Base-by-base conservation (phyloP, 2,888 invertebrate species). In the Uropetala carovei region DNA sequence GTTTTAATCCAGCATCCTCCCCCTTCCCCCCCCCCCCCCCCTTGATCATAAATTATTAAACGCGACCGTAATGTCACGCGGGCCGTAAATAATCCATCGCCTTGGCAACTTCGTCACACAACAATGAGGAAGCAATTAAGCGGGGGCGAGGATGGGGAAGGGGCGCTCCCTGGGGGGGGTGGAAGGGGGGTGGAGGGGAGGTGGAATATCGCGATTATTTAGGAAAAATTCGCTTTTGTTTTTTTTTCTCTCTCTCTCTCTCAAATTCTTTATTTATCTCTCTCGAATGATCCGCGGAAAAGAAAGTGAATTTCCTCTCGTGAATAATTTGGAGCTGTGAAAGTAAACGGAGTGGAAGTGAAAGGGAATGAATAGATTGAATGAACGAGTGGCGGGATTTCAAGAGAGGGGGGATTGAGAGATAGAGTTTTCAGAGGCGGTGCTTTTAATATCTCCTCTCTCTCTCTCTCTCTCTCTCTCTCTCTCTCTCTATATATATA, bases 51-150 rank as follows among this genome's bases (percentile, higher is more conserved):
- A 83, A 83, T 83, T 83, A 83, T 56, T 30, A 83, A n/a, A 57
- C 56, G 56, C 56, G 16, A 10, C 83, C 43, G 56, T 43, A 43
- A 83, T 83, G 83, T 83, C 83, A 18, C 18, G 83, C 56, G 83
- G 30, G 43, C 83, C n/a, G 43, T 83, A 83, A 83, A 83, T 83
- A 83, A 83, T 57, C 7, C 43, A 83, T 43, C 83, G 30, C 82
- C 82, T 43, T 82, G 83, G 56, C 30, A 83, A 83, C 83, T 83
- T n/a, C 18, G 83, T 43, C 56, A 56, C 83, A 43, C 83, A 83
- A 83, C 83, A 83, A 83, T 83, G 83, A 83, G 43, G 56, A 83
- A 57, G 83, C 56, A 83, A 57, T 83, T 57, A 83, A 83, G 83
- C 43, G 10, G 8, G 30, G 30, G 27, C 43, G 30, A 10, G 22